Conservation (phyloP, 2,113 vertebrate species). For the Propithecus coquereli region DNA sequence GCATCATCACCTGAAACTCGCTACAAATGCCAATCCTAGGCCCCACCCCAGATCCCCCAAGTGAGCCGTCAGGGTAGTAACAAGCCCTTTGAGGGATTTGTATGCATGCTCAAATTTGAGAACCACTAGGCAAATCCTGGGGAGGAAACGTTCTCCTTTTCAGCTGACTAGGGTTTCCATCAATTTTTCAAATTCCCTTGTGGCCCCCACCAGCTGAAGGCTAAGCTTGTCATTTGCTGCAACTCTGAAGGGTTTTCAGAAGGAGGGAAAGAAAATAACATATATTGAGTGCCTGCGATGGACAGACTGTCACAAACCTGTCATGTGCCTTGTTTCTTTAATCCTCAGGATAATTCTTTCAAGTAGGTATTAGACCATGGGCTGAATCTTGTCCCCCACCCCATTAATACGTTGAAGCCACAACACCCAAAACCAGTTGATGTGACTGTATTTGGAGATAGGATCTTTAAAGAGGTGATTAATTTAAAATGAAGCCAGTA, state of each 20-base stretch:
- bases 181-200: background rate
- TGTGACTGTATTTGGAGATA: background rate
- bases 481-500: background rate
- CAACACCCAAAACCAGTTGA: background rate
- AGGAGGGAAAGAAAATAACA: background rate
- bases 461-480: background rate
- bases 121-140: background rate
- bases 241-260: background rate
- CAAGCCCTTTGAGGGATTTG: background rate
- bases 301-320: background rate
- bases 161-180: background rate
- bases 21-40: background rate
- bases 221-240: too few species aligned
- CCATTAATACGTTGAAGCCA: background rate
- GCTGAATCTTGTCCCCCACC: too few species aligned
- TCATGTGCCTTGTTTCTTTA: background rate
- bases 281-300: fast-evolving
- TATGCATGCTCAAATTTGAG: background rate
- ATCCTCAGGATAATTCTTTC: background rate
- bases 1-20: background rate
- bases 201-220: background rate
- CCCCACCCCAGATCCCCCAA: fast-evolving
- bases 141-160: background rate
- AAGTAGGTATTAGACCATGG: background rate
- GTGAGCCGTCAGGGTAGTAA: background rate